Percentiles rank a stretch among this genome's conserved stretches.
phyloP scores from a whole-genome alignment of 2,888 invertebrate genomes.

The Alcis repandata region DNA sequence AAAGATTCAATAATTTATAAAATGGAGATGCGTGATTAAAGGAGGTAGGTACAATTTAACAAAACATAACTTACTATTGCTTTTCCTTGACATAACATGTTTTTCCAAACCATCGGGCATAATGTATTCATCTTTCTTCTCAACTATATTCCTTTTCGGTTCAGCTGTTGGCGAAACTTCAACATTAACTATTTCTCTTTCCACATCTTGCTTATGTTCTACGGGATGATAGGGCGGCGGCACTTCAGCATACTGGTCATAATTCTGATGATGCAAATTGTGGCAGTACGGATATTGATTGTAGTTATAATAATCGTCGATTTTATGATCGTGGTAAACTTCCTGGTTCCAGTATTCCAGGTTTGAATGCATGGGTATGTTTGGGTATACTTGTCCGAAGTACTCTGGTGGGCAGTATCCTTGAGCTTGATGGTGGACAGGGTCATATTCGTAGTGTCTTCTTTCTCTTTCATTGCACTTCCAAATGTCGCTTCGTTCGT shows the following conservation, averaged over 20 bases:
- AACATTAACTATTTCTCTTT: conserved; percentile 48
- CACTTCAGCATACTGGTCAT: conserved; percentile 66
- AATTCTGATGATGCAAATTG: conserved; percentile 72
- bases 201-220: conserved; percentile 57
- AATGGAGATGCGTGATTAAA: too few species aligned
- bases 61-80: conserved; percentile 64
- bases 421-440: conserved; percentile 65
- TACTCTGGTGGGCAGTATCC: conserved; percentile 69
- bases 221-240: conserved; percentile 48
- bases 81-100: conserved; percentile 63
- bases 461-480: conserved; percentile 68
- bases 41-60: too few species aligned
- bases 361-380: conserved; percentile 67
- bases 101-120: conserved; percentile 37
- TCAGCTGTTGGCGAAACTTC: conserved; percentile 38
- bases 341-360: conserved; percentile 77
- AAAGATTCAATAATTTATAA: too few species aligned
- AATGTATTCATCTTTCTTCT: conserved; percentile 35
- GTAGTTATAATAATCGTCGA: conserved; percentile 76
- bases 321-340: conserved; percentile 69
- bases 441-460: conserved; percentile 66
- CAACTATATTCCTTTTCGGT: conserved; percentile 36
- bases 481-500: conserved; percentile 73
- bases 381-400: conserved; percentile 68
- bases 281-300: conserved; percentile 69